Conservation (phyloP, 2,888 invertebrate genomes). For the Phasia obesa region DNA sequence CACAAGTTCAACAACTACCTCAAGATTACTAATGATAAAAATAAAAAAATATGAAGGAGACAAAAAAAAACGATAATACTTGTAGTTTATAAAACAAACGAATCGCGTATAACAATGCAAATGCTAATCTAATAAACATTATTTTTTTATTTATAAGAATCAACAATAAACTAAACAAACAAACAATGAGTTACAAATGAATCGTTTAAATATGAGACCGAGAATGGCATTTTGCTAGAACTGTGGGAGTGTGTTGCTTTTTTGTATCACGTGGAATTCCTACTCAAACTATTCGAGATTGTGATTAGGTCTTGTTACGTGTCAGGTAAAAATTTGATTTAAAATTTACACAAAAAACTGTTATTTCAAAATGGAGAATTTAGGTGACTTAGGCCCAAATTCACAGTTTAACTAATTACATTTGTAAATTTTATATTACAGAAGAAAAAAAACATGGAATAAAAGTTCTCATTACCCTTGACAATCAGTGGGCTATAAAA, state of each 20-base stretch:
- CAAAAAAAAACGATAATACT: conserved; percentile 18
- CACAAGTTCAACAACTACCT: conserved; percentile 67
- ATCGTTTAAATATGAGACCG: conserved; percentile 1
- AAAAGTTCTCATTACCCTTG: no score
- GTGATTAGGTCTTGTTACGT: neutral
- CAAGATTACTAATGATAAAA: conserved; percentile 60
- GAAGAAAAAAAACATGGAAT: no score
- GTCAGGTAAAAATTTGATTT: no score
- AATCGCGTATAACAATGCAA: conserved; percentile 65
- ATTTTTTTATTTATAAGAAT: conserved; percentile 17
- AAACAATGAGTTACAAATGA: conserved; percentile 1
- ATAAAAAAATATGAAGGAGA: conserved; percentile 31
- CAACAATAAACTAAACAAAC: neutral
- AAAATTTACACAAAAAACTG: no score
- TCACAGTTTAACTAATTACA: no score
- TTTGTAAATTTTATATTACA: no score
- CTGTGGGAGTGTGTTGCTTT: neutral
- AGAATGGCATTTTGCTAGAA: conserved; percentile 13
- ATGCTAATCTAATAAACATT: conserved; percentile 68
- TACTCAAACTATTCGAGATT: neutral
- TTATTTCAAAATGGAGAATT: no score
- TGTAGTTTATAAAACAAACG: conserved; percentile 63
- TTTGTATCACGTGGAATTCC: neutral
- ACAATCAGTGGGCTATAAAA: no score
- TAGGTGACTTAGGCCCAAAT: no score